Evolutionary conservation across 2,113 vertebrate species (phyloP), one percentile per base, ranked within the genome.

Genomic region (Zosterops borbonicus): DNA sequence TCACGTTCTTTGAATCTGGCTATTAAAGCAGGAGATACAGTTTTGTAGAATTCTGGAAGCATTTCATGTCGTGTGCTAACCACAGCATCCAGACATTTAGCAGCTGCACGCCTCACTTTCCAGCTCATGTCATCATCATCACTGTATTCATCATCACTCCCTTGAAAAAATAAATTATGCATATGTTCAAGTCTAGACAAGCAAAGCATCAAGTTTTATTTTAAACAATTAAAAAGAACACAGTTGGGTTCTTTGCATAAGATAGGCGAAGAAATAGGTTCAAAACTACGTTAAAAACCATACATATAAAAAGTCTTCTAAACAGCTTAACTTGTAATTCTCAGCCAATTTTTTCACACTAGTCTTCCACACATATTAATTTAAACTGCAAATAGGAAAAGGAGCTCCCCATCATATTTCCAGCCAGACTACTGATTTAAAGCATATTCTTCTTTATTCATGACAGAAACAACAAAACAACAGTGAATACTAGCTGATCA

Each of bases 61-160:
- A 99, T 99, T 97, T 99, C 99, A 28, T 99, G 99, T n/a, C 99
- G 98, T 23, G 99, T 99, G 85, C 99, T 99, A 62, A 99, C 99
- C 47, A 99, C 99, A 12, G 99, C 99, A 89, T 99, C 99, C 95
- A 99, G 96, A 95, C 99, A 99, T 93, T 99, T 99, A 9, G 99
- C 99, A 49, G 99, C 99, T 55, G 99, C 99, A 50, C 99, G 98
- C 15, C 99, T 98, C 83, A 99, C 99, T 98, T 99, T 99, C 99
- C 99, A 99, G 95, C 99, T 99, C 99, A 99, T 99, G 97, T 99
- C 99, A 86, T 99, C 99, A 53, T 99, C 99, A 59, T 99, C 99
- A 42, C 99, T 99, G 96, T 99, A 99, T 96, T 99, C 99, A 81
- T 99, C 99, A 64, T 99, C 99, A 0, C 99, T 99, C 87, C 99